phyloP scores from a whole-genome alignment of 1,140 invertebrate species.

The Spodoptera frugiperda region DNA sequence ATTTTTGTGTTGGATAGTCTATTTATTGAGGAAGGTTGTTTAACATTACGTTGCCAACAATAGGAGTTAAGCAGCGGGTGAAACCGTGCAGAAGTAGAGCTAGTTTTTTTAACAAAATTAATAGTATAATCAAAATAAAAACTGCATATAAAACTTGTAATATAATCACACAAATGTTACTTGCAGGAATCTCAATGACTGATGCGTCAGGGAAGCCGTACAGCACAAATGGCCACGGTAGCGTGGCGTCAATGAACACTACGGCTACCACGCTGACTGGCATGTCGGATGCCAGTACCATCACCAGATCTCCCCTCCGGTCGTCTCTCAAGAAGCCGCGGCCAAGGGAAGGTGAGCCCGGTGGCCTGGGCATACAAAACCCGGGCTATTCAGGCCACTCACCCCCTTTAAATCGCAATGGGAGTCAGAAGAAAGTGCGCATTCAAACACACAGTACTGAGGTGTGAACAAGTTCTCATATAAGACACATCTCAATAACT shows the following conservation, averaged over 20 bases:
- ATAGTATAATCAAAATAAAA: no score
- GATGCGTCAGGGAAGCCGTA: slow-evolving; percentile 94
- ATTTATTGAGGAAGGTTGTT: no score
- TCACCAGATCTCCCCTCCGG: slow-evolving; percentile 90
- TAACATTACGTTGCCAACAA: no score
- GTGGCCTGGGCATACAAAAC: slow-evolving; percentile 93
- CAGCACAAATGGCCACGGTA: slow-evolving; percentile 90
- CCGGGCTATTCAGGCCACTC: slow-evolving; percentile 93
- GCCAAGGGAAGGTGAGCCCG: slow-evolving; percentile 83
- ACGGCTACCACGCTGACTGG: slow-evolving; percentile 89
- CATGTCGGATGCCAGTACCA: slow-evolving; percentile 86
- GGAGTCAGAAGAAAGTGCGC: slow-evolving; percentile 94
- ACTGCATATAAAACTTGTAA: no score
- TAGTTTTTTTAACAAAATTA: no score
- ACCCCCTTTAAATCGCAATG: slow-evolving; percentile 92
- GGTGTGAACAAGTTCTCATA: slow-evolving; percentile 85
- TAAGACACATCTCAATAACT: no score
- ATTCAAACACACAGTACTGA: slow-evolving; percentile 96
- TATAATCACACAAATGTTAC: not conserved
- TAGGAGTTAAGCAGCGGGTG: no score
- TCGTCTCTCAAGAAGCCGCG: slow-evolving; percentile 94
- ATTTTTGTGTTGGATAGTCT: no score
- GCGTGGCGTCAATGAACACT: slow-evolving; percentile 91
- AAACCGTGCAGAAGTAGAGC: no score
- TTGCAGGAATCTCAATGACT: slow-evolving; percentile 91